These are phyloP conservation scores for Urosaurus nigricauda DNA, from an alignment of 2,797 vertebrate genomes.

Conservation along the genomic window DNA sequence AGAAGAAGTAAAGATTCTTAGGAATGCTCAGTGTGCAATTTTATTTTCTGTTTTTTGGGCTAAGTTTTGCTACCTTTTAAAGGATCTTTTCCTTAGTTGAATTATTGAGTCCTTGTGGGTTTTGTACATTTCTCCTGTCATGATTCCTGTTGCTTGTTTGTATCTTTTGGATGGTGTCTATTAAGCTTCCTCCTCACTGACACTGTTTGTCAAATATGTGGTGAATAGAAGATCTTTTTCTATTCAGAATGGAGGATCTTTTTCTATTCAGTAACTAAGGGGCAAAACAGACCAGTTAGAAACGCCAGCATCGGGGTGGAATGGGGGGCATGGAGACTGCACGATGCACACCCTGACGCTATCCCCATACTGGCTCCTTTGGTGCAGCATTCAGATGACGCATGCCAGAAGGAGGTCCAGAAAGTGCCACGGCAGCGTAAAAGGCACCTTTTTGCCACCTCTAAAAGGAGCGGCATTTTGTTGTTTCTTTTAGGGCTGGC, in stretches of 20 bases:
- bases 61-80: neutral
- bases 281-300: too few species aligned
- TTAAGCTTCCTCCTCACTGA: neutral
- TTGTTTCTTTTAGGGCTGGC: too few species aligned
- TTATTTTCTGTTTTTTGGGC: neutral
- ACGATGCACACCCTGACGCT: too few species aligned
- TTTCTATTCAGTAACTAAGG: neutral
- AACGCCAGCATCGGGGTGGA: too few species aligned
- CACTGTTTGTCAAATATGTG: neutral
- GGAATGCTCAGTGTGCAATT: neutral
- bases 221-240: neutral
- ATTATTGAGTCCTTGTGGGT: neutral
- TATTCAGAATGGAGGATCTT: too few species aligned
- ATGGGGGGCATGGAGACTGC: too few species aligned
- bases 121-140: neutral
- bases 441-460: too few species aligned
- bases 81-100: neutral
- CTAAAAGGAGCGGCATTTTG: too few species aligned
- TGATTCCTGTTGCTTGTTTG: neutral
- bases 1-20: conserved; percentile 15
- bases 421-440: too few species aligned
- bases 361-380: too few species aligned
- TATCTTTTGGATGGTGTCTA: neutral
- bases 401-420: too few species aligned
- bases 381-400: too few species aligned